Conservation (phyloP, 2,113 vertebrate genomes). For the Erythrocercus mccallii region DNA sequence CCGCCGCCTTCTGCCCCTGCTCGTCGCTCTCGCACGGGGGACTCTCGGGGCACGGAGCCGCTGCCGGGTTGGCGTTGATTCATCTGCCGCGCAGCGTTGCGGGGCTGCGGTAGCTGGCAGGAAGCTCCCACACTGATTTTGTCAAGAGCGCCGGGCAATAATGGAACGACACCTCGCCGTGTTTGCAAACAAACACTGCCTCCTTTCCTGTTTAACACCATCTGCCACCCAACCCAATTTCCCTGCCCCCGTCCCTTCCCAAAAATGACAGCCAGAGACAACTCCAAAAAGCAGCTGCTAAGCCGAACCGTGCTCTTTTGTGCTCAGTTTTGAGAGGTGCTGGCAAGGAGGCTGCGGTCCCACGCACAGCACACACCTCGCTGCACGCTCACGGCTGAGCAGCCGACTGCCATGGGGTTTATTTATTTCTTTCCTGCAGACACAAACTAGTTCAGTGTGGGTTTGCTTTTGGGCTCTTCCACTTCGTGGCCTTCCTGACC, state of each 20-base stretch:
- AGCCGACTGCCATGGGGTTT: fast-evolving
- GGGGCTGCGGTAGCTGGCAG: background rate
- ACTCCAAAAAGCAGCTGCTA: conserved; percentile 49
- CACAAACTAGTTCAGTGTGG: background rate
- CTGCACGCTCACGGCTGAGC: background rate
- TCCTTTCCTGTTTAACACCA: conserved; percentile 63
- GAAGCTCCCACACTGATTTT: conserved; percentile 57
- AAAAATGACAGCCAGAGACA: conserved; percentile 45
- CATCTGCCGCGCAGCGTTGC: background rate
- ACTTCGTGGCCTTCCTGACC: background rate
- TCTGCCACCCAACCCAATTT: conserved; percentile 54
- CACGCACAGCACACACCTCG: background rate
- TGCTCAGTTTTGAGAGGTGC: background rate
- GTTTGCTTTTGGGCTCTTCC: background rate
- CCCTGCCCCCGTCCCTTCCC: conserved; percentile 44
- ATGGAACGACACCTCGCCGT: conserved; percentile 51
- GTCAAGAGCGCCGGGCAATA: conserved; percentile 49
- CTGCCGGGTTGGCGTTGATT: conserved; percentile 33
- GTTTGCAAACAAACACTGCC: conserved; percentile 67
- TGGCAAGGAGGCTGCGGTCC: background rate
- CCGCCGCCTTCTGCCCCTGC: background rate
- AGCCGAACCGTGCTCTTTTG: background rate
- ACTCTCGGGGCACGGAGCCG: background rate
- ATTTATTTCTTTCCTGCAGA: background rate
- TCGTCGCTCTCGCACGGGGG: background rate